Conservation (phyloP, 1,140 invertebrate species). For the Drosophila albomicans region DNA sequence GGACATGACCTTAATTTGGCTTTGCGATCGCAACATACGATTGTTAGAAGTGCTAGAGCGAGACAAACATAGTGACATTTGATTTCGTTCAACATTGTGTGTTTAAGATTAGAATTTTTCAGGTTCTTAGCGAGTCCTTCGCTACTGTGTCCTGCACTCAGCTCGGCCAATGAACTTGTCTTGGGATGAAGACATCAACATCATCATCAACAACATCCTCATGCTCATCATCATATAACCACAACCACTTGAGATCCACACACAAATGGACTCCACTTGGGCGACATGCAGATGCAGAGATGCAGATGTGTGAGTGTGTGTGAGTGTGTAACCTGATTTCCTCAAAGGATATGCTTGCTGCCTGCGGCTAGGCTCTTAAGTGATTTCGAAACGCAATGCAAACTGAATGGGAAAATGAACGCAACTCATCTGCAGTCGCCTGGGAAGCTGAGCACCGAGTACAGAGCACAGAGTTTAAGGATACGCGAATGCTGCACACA, state of each 20-base stretch:
- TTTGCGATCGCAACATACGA: constrained; percentile 8
- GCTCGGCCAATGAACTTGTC: constrained; percentile 72
- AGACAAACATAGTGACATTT: neutral
- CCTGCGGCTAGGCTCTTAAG: constrained; percentile 68
- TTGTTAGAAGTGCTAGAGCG: constrained; percentile 12
- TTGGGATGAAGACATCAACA: constrained; percentile 26
- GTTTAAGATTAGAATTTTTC: neutral
- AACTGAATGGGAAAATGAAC: constrained; percentile 41
- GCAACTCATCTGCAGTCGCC: constrained; percentile 24
- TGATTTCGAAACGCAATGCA: constrained; percentile 63
- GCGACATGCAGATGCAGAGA: constrained; percentile 11
- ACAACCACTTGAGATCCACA: constrained; percentile 56
- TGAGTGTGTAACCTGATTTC: constrained; percentile 71
- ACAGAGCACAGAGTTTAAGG: constrained; percentile 34
- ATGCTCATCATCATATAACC: constrained; percentile 16
- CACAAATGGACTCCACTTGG: constrained; percentile 31
- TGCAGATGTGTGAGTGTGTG: constrained; percentile 7
- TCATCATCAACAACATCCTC: too few species aligned
- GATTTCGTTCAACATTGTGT: neutral
- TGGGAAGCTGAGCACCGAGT: constrained; percentile 13
- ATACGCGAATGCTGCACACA: constrained; percentile 52
- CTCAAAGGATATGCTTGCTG: constrained; percentile 67
- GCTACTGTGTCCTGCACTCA: constrained; percentile 24
- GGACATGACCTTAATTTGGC: constrained; percentile 52
- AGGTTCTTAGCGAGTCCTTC: constrained; percentile 31